A percentile compares a stretch with the other conserved stretches of the same genome.
phyloP scores from a whole-genome alignment of 2,797 vertebrate species.

The Schizopygopsis pylzovi region DNA sequence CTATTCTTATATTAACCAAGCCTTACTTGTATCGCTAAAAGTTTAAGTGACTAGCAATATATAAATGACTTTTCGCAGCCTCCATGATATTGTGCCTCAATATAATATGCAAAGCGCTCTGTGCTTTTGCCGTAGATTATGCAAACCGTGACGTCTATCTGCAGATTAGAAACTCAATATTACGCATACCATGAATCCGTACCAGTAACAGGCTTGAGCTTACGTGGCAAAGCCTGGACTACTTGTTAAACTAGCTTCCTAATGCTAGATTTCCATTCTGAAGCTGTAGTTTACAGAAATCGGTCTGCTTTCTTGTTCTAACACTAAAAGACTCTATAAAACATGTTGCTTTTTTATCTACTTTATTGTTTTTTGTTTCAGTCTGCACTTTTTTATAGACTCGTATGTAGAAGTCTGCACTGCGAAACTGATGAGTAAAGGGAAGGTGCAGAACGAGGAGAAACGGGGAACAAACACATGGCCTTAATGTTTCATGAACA shows the following conservation, averaged over 20 bases:
- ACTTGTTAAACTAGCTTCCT: neutral
- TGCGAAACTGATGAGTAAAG: constrained; percentile 15
- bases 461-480: neutral
- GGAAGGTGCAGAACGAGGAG: constrained; percentile 7
- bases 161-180: constrained; percentile 19
- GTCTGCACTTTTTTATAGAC: constrained; percentile 70
- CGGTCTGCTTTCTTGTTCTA: constrained; percentile 55
- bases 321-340: constrained; percentile 40
- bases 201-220: neutral
- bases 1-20: constrained; percentile 65
- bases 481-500: constrained; percentile 16
- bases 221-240: neutral
- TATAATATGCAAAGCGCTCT: constrained; percentile 72
- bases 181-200: neutral
- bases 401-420: constrained; percentile 18
- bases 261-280: neutral
- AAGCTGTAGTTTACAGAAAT: constrained; percentile 1
- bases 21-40: constrained; percentile 62
- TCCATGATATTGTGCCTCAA: constrained; percentile 75
- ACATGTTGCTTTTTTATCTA: constrained; percentile 45
- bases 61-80: constrained; percentile 67
- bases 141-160: constrained; percentile 48
- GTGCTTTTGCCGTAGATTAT: constrained; percentile 63
- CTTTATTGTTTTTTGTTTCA: constrained; percentile 60
- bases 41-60: constrained; percentile 64